phyloP scores from a whole-genome alignment of 2,888 invertebrate genomes.

The Branchipolynoe longqiensis region DNA sequence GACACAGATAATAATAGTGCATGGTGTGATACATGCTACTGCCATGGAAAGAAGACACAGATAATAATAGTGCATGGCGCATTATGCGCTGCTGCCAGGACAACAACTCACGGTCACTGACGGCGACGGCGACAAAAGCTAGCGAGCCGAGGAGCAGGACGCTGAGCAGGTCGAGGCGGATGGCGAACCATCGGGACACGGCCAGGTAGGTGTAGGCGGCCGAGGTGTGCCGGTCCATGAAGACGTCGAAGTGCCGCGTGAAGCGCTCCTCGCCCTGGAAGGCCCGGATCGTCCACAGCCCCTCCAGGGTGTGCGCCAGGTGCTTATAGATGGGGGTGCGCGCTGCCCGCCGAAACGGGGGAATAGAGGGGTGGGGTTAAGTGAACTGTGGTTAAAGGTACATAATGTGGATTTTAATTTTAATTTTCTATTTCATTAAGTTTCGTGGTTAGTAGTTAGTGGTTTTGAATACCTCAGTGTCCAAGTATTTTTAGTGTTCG shows the following conservation, averaged over 20 bases:
- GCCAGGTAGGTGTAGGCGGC: slow-evolving; percentile 72
- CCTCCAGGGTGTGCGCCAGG: slow-evolving; percentile 72
- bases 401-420: too few species aligned
- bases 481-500: too few species aligned
- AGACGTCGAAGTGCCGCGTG: slow-evolving; percentile 71
- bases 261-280: slow-evolving; percentile 71
- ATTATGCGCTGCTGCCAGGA: too few species aligned
- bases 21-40: too few species aligned
- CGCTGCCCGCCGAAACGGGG: slow-evolving; percentile 66
- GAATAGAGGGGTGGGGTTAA: neutral
- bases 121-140: slow-evolving; percentile 61
- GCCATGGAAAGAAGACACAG: too few species aligned
- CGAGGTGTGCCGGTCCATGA: slow-evolving; percentile 81
- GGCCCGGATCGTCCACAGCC: slow-evolving; percentile 70
- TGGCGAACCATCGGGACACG: slow-evolving; percentile 72
- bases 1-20: too few species aligned
- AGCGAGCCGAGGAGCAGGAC: slow-evolving; percentile 65
- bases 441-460: too few species aligned
- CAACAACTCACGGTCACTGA: slow-evolving; percentile 52
- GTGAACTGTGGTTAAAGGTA: too few species aligned
- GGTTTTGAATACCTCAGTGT: too few species aligned
- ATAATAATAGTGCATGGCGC: too few species aligned
- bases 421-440: too few species aligned
- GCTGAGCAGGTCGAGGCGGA: slow-evolving; percentile 71
- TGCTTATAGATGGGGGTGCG: slow-evolving; percentile 71